These are phyloP conservation scores for Alca torda DNA, from an alignment of 2,797 vertebrate species.

Conservation along the genomic window DNA sequence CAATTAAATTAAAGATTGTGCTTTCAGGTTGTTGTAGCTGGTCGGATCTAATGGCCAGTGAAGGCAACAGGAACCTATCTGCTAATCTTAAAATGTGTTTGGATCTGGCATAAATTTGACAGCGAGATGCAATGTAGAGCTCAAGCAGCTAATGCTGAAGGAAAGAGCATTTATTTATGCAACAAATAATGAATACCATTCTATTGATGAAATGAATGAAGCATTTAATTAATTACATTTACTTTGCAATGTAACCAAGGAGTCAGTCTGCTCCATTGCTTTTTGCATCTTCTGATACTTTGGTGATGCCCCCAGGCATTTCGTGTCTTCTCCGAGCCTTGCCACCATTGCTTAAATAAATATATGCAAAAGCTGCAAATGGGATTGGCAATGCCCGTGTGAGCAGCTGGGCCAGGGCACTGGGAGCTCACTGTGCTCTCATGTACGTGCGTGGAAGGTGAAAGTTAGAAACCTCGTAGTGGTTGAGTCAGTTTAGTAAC, in stretches of 20 bases:
- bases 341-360: background rate
- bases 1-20: background rate
- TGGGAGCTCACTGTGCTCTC: background rate
- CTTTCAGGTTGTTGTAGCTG: background rate
- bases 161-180: background rate
- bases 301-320: background rate
- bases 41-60: background rate
- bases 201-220: background rate
- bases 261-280: background rate
- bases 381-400: background rate
- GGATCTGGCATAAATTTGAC: background rate
- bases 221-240: background rate
- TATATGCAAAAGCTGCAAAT: background rate
- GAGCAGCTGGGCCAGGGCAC: background rate
- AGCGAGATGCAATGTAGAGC: fast-evolving
- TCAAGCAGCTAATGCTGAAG: background rate
- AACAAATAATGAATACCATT: background rate
- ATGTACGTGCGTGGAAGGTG: background rate
- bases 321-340: background rate
- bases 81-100: background rate
- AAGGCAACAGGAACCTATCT: background rate
- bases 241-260: background rate
- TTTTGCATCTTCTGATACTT: background rate
- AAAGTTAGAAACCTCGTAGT: background rate
- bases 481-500: background rate